Percentiles rank a stretch among this genome's conserved stretches.
Evolutionary conservation across 2,113 vertebrate species (phyloP).

Genomic region (Nettapus auritus): DNA sequence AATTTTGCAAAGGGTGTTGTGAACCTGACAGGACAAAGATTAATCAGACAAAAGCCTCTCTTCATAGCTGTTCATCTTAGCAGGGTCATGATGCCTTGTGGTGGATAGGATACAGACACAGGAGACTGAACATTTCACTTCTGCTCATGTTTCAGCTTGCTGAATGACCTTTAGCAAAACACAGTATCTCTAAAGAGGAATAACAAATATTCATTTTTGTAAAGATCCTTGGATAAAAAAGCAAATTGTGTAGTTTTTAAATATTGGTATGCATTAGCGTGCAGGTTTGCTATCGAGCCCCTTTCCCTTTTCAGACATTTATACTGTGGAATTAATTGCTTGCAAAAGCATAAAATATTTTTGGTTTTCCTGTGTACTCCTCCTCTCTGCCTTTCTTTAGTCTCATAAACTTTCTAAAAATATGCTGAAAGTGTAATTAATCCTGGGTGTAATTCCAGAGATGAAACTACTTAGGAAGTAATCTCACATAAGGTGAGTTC

Average conservation of each 20-base stretch:
- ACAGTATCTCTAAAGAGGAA: background rate
- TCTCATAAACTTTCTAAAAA: slow-evolving; percentile 68
- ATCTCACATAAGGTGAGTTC: slow-evolving; percentile 27
- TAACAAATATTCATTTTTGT: background rate
- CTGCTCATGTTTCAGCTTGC: slow-evolving; percentile 44
- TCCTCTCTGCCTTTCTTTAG: slow-evolving; percentile 23
- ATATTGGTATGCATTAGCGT: background rate
- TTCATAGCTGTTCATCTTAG: slow-evolving; percentile 15
- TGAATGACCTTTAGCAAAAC: slow-evolving; percentile 52
- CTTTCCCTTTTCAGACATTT: background rate
- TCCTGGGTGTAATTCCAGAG: slow-evolving; percentile 6
- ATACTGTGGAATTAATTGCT: slow-evolving; percentile 17
- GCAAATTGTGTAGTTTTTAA: background rate
- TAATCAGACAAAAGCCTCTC: slow-evolving; percentile 57
- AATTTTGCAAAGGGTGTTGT: slow-evolving; percentile 35
- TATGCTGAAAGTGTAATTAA: background rate
- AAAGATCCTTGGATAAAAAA: background rate
- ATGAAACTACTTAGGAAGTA: background rate
- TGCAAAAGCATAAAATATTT: slow-evolving; percentile 57
- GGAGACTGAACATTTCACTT: background rate
- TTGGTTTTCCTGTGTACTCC: slow-evolving; percentile 35
- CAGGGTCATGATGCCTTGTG: background rate
- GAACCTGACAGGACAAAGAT: slow-evolving; percentile 57
- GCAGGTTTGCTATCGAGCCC: background rate
- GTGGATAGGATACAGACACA: background rate